phyloP scores from a whole-genome alignment of 2,113 vertebrate species.

The Oreochromis niloticus region DNA sequence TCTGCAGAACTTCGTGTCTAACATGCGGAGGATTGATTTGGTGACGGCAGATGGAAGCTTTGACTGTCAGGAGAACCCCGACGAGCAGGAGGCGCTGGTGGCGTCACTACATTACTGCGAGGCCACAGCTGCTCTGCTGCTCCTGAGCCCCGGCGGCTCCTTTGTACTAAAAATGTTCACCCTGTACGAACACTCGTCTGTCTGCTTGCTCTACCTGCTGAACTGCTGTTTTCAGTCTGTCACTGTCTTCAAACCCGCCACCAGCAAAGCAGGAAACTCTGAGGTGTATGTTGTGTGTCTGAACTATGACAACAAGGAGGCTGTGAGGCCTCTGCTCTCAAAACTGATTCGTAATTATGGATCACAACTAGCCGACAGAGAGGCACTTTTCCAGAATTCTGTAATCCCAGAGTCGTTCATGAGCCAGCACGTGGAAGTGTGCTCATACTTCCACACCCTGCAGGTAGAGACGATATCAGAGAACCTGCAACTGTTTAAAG shows the following conservation, averaged over 20 bases:
- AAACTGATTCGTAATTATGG: conserved; percentile 86
- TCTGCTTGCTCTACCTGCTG: conserved; percentile 87
- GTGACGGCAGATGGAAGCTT: conserved; percentile 96
- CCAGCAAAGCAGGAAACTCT: conserved; percentile 95
- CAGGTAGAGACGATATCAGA: conserved; percentile 88
- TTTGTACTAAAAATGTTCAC: conserved; percentile 98
- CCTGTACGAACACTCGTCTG: conserved; percentile 87
- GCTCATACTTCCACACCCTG: conserved; percentile 79
- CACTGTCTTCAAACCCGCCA: conserved; percentile 89
- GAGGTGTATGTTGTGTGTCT: conserved; percentile 91
- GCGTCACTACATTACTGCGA: conserved; percentile 90
- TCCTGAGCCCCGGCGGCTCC: conserved; percentile 81
- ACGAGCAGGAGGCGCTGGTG: conserved; percentile 91
- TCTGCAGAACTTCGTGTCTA: conserved; percentile 77
- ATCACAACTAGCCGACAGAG: conserved; percentile 65
- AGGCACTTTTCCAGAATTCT: conserved; percentile 78
- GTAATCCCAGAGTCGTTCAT: conserved; percentile 82
- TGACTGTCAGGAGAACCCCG: conserved; percentile 93
- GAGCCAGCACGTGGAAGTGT: conserved; percentile 80
- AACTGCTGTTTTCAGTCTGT: conserved; percentile 85
- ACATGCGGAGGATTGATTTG: conserved; percentile 78
- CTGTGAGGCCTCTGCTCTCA: conserved; percentile 75
- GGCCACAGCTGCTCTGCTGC: conserved; percentile 79
- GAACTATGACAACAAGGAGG: conserved; percentile 73
- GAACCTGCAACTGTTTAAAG: conserved; percentile 82